Percentiles rank a stretch among this genome's conserved stretches.
Evolutionary conservation across 1,140 invertebrate genomes (phyloP).

Genomic region (Vollenhovia emeryi): DNA sequence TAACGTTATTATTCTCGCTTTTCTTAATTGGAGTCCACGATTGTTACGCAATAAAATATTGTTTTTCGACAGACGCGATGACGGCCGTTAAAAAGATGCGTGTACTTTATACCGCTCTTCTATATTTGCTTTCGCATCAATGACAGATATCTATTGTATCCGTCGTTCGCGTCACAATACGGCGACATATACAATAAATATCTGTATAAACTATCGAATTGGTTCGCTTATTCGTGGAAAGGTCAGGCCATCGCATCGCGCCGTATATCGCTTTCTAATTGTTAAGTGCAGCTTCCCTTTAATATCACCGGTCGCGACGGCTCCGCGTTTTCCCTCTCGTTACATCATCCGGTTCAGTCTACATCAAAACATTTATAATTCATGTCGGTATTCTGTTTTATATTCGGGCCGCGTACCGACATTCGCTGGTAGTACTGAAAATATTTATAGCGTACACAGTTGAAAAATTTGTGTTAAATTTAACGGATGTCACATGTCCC

Average conservation of each 20-base stretch:
- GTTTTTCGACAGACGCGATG: background rate
- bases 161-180: background rate
- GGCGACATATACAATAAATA: background rate
- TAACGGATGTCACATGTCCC: too few species aligned
- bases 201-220: background rate
- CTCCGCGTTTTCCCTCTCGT: background rate
- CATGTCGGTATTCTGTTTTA: background rate
- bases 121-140: background rate
- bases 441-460: too few species aligned
- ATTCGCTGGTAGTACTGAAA: too few species aligned
- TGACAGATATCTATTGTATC: slow-evolving; percentile 14
- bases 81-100: background rate
- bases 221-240: slow-evolving; percentile 14
- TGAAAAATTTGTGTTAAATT: too few species aligned
- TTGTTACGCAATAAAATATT: background rate
- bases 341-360: background rate
- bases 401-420: too few species aligned
- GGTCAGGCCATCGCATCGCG: background rate
- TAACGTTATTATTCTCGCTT: background rate
- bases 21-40: background rate
- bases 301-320: background rate
- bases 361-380: background rate
- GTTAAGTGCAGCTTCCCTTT: slow-evolving; percentile 25
- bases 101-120: background rate
- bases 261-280: background rate